Evolutionary conservation across 2,888 invertebrate genomes (phyloP).

Genomic region (Nomada flava): DNA sequence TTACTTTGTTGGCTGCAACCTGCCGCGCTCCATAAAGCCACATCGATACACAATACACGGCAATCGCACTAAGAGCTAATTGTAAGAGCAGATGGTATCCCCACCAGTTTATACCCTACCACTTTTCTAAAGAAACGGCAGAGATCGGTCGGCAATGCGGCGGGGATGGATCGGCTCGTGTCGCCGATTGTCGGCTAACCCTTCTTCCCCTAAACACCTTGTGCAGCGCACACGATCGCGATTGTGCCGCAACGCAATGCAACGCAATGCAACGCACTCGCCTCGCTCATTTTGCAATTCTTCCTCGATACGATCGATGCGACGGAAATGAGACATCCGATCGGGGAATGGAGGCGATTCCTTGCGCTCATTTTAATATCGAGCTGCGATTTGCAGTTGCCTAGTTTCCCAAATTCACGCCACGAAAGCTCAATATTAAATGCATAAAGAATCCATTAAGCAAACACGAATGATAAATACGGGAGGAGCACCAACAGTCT

Average conservation of each 20-base stretch:
- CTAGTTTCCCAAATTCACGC: too few relatives aligned
- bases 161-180: constrained; percentile 66
- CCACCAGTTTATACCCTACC: constrained; percentile 63
- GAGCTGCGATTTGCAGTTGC: too few relatives aligned
- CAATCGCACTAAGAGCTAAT: constrained; percentile 78
- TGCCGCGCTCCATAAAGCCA: constrained; percentile 80
- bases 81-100: constrained; percentile 81
- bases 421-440: too few relatives aligned
- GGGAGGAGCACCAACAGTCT: too few relatives aligned
- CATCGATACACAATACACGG: constrained; percentile 78
- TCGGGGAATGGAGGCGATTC: not conserved
- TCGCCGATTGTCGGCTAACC: constrained; percentile 64
- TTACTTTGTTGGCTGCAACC: constrained; percentile 75
- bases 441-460: too few relatives aligned
- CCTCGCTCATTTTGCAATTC: not conserved
- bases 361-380: too few relatives aligned
- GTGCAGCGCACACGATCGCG: constrained; percentile 13
- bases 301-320: not conserved
- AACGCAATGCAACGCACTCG: not conserved
- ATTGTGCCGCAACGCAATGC: constrained; percentile 19
- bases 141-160: constrained; percentile 43
- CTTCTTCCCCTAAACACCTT: not conserved
- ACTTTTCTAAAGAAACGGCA: constrained; percentile 46
- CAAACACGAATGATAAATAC: too few relatives aligned
- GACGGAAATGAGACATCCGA: not conserved